These are phyloP conservation scores for Oxyruncus cristatus DNA, from an alignment of 2,113 vertebrate species.

Conservation along the genomic window DNA sequence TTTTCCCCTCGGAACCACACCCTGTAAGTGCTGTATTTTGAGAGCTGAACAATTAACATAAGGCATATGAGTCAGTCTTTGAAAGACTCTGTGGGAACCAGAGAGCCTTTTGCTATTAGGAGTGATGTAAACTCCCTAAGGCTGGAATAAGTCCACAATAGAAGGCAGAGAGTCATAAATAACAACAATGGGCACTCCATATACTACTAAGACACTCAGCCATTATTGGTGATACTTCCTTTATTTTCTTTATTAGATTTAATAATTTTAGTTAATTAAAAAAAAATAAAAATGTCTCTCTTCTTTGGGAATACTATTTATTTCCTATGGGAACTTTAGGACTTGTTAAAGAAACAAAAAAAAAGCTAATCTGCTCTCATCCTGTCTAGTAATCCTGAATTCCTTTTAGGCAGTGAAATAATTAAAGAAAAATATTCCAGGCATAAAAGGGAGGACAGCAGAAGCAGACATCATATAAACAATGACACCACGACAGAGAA, in stretches of 20 bases:
- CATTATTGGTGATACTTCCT: constrained; percentile 57
- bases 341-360: constrained; percentile 61
- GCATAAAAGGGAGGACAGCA: constrained; percentile 66
- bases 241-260: constrained; percentile 61
- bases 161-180: constrained; percentile 78
- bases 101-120: constrained; percentile 81
- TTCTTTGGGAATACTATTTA: constrained; percentile 61
- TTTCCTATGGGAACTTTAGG: constrained; percentile 76
- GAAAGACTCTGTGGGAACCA: constrained; percentile 89
- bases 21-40: constrained; percentile 82
- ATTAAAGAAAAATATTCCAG: constrained; percentile 67
- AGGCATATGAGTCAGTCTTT: constrained; percentile 85
- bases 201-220: constrained; percentile 47
- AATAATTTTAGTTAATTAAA: constrained; percentile 62
- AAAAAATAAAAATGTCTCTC: constrained; percentile 33
- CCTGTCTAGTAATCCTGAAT: constrained; percentile 69
- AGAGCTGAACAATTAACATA: constrained; percentile 88
- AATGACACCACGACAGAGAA: constrained; percentile 57
- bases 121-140: constrained; percentile 87
- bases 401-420: constrained; percentile 67
- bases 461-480: constrained; percentile 62
- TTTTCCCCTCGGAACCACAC: constrained; percentile 80
- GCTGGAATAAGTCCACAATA: constrained; percentile 82
- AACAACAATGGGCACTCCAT: constrained; percentile 70
- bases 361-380: constrained; percentile 63